Conservation (phyloP, 2,113 vertebrate genomes). For the Strigops habroptila region DNA sequence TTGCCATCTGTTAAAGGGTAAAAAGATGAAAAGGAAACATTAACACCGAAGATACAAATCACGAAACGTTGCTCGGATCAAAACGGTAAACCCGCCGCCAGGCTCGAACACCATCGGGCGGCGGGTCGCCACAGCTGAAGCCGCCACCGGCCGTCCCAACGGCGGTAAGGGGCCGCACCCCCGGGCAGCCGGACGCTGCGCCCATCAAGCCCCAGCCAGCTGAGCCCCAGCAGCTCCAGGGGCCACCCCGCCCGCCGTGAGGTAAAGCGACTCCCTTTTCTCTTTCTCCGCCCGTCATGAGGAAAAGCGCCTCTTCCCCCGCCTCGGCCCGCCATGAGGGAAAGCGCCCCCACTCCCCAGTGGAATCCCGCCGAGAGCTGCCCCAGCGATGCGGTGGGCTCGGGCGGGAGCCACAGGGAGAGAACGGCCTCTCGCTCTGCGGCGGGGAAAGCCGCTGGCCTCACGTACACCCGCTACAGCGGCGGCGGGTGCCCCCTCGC, state of each 20-base stretch:
- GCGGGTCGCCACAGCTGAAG: background rate
- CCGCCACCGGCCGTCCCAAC: background rate
- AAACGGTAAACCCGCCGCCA: background rate
- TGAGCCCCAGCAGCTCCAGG: background rate
- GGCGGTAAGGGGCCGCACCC: background rate
- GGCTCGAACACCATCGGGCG: background rate
- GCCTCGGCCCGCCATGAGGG: no score
- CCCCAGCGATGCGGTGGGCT: background rate
- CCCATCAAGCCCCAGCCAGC: background rate
- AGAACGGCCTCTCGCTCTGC: background rate
- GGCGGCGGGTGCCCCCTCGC: no score
- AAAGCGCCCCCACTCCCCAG: background rate
- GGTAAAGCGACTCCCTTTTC: background rate
- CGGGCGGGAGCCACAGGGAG: background rate
- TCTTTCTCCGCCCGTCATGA: background rate
- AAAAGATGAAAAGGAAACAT: background rate
- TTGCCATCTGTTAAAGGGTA: constrained; percentile 60
- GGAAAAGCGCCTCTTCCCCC: no score
- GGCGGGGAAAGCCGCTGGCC: background rate
- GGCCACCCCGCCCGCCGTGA: background rate
- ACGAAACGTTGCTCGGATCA: fast-evolving
- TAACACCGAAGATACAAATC: fast-evolving
- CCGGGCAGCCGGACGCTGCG: background rate
- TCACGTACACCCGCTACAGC: background rate
- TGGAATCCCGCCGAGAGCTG: background rate